Conservation (phyloP, 2,797 vertebrate species). For the Trachurus trachurus region DNA sequence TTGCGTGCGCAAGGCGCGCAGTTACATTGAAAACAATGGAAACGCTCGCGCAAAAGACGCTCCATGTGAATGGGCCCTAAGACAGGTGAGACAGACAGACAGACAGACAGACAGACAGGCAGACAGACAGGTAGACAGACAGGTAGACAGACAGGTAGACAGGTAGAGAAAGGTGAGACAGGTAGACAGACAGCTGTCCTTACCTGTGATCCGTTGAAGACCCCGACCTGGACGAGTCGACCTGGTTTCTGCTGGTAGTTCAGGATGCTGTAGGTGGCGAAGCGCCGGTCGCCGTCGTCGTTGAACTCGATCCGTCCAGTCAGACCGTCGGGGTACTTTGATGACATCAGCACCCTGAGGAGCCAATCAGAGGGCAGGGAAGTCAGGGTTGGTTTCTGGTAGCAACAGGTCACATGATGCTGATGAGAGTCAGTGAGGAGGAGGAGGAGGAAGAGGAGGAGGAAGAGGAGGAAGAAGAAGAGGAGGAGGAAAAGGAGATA, state of each 20-base stretch:
- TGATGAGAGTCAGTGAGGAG: slow-evolving; percentile 4
- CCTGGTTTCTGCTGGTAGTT: slow-evolving; percentile 93
- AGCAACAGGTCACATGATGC: slow-evolving; percentile 15
- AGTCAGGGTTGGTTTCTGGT: not conserved
- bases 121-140: no score
- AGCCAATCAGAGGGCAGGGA: slow-evolving; percentile 54
- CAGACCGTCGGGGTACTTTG: slow-evolving; percentile 94
- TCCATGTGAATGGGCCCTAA: no score
- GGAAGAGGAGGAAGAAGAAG: no score
- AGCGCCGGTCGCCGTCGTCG: slow-evolving; percentile 96
- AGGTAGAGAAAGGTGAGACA: not conserved
- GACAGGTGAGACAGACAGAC: no score
- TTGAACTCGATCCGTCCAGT: slow-evolving; percentile 97
- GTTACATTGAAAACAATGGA: no score
- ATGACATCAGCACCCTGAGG: slow-evolving; percentile 94
- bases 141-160: no score
- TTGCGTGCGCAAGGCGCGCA: no score
- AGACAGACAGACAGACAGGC: no score
- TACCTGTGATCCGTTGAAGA: slow-evolving; percentile 97
- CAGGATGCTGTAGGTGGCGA: slow-evolving; percentile 97
- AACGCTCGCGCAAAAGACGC: no score
- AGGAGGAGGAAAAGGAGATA: no score
- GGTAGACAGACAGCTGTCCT: not conserved
- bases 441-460: not conserved
- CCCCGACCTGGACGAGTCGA: slow-evolving; percentile 94